A percentile compares a stretch with the other conserved stretches of the same genome.
Evolutionary conservation across 2,888 invertebrate species (phyloP).

Genomic region (Standfussiana lucernea): DNA sequence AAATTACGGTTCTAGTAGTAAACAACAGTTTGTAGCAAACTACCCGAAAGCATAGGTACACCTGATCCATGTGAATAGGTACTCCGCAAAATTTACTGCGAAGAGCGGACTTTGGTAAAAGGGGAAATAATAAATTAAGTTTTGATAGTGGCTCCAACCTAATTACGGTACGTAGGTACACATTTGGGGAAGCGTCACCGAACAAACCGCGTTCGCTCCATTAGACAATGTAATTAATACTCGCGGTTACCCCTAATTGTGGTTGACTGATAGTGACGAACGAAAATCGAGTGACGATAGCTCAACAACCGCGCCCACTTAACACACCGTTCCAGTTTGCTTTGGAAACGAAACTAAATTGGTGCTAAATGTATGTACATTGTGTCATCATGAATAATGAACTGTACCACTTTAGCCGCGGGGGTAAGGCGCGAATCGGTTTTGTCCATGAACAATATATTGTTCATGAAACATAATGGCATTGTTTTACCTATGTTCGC

Average conservation of each 20-base stretch:
- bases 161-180: constrained; percentile 77
- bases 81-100: constrained; percentile 42
- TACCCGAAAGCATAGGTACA: constrained; percentile 14
- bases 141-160: constrained; percentile 67
- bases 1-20: background rate
- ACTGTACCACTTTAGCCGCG: constrained; percentile 70
- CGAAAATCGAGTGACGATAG: constrained; percentile 81
- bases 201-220: constrained; percentile 84
- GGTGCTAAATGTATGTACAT: constrained; percentile 76
- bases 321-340: constrained; percentile 71
- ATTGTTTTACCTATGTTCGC: constrained; percentile 80
- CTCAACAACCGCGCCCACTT: constrained; percentile 83
- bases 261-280: constrained; percentile 82
- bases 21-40: constrained; percentile 6
- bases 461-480: constrained; percentile 80
- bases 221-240: constrained; percentile 90
- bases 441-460: constrained; percentile 78
- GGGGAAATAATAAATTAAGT: constrained; percentile 65
- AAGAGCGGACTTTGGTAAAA: constrained; percentile 45
- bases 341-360: constrained; percentile 78
- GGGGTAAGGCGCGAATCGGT: constrained; percentile 72
- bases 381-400: constrained; percentile 82
- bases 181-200: constrained; percentile 78
- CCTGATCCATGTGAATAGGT: constrained; percentile 28
- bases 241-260: constrained; percentile 87